Percentiles rank a stretch among this genome's conserved stretches.
These are phyloP conservation scores for Osmerus eperlanus DNA, from an alignment of 2,113 vertebrate species.

Conservation along the genomic window DNA sequence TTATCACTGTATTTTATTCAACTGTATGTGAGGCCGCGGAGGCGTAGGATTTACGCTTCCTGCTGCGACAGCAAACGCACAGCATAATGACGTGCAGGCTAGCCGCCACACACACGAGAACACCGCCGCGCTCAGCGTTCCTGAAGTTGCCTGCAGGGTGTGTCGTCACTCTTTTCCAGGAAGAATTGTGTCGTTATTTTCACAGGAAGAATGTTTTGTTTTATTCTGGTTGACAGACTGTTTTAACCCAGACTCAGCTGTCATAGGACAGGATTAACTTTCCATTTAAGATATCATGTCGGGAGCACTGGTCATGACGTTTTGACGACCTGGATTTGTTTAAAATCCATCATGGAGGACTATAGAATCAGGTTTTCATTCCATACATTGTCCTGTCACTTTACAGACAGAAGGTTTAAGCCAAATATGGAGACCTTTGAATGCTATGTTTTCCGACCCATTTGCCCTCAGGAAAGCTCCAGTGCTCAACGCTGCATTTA, in stretches of 20 bases:
- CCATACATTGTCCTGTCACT: slow-evolving; percentile 39
- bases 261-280: slow-evolving; percentile 60
- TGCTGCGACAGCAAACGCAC: not conserved
- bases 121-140: slow-evolving; percentile 16
- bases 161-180: slow-evolving; percentile 11
- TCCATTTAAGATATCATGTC: slow-evolving; percentile 75
- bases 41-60: too few species aligned
- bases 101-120: slow-evolving; percentile 20
- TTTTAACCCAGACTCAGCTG: slow-evolving; percentile 33
- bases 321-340: slow-evolving; percentile 51
- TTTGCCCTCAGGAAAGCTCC: slow-evolving; percentile 52
- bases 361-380: slow-evolving; percentile 57
- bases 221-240: slow-evolving; percentile 11
- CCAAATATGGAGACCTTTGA: slow-evolving; percentile 47
- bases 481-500: slow-evolving; percentile 64
- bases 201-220: slow-evolving; percentile 13
- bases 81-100: slow-evolving; percentile 7
- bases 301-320: slow-evolving; percentile 49
- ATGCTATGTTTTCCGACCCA: slow-evolving; percentile 61
- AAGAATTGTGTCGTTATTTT: slow-evolving; percentile 20
- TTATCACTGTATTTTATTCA: too few species aligned
- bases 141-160: slow-evolving; percentile 18
- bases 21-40: too few species aligned
- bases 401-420: slow-evolving; percentile 60
- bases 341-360: slow-evolving; percentile 50